Conservation (phyloP, 2,797 vertebrate genomes). For the Orestias chungarensis region DNA sequence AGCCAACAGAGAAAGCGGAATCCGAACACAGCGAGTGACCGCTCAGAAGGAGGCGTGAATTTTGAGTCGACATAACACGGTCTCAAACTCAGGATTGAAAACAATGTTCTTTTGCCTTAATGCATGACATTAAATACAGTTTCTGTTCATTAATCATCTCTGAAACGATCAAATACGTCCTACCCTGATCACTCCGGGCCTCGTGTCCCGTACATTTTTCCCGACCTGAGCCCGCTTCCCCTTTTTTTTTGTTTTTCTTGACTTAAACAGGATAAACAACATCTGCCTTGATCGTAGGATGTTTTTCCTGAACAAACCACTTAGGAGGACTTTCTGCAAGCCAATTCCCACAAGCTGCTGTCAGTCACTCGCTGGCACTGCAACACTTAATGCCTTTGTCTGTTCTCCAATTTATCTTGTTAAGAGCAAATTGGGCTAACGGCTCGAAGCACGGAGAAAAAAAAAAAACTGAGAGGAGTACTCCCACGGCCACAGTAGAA, state of each 20-base stretch:
- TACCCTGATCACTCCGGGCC: slow-evolving; percentile 28
- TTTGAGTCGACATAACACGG: not conserved
- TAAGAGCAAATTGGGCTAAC: slow-evolving; percentile 86
- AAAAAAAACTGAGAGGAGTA: slow-evolving; percentile 51
- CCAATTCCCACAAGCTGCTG: slow-evolving; percentile 86
- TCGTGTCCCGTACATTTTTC: slow-evolving; percentile 57
- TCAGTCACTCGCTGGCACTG: slow-evolving; percentile 85
- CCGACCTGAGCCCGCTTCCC: slow-evolving; percentile 68
- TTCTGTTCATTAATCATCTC: not conserved
- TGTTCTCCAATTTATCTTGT: slow-evolving; percentile 87
- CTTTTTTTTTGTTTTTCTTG: too few species aligned
- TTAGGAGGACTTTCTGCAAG: slow-evolving; percentile 82
- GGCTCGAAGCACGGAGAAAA: slow-evolving; percentile 71
- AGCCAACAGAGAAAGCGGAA: not conserved
- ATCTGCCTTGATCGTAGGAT: slow-evolving; percentile 83
- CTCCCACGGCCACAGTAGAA: slow-evolving; percentile 70
- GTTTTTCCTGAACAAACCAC: slow-evolving; percentile 84
- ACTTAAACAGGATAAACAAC: slow-evolving; percentile 83
- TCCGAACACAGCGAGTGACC: not conserved
- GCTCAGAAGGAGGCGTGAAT: not conserved
- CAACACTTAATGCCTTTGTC: slow-evolving; percentile 87
- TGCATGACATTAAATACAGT: not conserved
- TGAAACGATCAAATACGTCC: not conserved
- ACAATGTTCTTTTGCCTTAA: too few species aligned
- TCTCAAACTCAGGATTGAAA: not conserved